phyloP scores from a whole-genome alignment of 2,888 invertebrate species.

The Salpingus planirostris region DNA sequence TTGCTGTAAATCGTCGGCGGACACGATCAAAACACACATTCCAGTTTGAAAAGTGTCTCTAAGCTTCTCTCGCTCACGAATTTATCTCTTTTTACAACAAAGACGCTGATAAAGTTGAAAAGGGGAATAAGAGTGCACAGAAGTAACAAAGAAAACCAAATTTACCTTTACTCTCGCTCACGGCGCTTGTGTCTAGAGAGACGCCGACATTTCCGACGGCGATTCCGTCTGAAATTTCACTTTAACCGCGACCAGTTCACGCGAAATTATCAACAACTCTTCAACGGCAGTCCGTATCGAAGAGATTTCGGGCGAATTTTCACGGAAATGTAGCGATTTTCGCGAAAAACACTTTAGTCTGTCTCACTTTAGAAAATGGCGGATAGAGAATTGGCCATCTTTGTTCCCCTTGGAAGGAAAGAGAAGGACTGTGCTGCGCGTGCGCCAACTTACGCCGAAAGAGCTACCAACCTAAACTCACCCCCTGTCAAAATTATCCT shows the following conservation, averaged over 20 bases:
- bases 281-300: too few relatives aligned
- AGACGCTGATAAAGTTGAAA: constrained; percentile 43
- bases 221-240: constrained; percentile 16
- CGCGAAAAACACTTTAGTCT: constrained; percentile 39
- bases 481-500: too few relatives aligned
- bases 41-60: constrained; percentile 26
- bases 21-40: too few relatives aligned
- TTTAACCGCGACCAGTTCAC: constrained; percentile 7
- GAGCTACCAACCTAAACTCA: too few relatives aligned
- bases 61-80: constrained; percentile 37
- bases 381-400: constrained; percentile 42
- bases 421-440: too few relatives aligned
- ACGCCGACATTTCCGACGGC: constrained; percentile 23
- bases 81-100: constrained; percentile 44
- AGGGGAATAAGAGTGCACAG: constrained; percentile 42
- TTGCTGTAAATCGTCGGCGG: too few relatives aligned
- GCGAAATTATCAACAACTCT: too few relatives aligned
- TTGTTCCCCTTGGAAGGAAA: constrained; percentile 39
- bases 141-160: constrained; percentile 42
- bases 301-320: too few relatives aligned
- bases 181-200: constrained; percentile 21
- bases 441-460: too few relatives aligned
- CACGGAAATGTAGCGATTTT: constrained; percentile 19
- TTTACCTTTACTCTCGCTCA: constrained; percentile 37
- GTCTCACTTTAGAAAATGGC: constrained; percentile 46